Conservation (phyloP, 2,113 vertebrate species). For the Rhea pennata region DNA sequence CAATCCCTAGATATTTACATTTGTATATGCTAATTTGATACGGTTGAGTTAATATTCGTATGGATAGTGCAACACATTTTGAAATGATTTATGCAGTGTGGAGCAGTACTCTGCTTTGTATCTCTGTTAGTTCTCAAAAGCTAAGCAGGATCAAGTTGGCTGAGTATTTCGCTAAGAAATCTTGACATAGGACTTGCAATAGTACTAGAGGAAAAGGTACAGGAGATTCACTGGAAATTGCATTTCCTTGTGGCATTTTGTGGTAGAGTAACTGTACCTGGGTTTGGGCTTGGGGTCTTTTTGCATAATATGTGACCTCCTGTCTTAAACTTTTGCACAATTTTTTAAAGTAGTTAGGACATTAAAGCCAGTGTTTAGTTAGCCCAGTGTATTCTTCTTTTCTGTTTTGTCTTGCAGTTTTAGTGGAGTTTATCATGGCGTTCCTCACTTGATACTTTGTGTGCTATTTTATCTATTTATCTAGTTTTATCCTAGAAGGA, state of each 20-base stretch:
- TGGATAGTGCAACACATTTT: rapidly evolving
- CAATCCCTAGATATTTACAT: rapidly evolving
- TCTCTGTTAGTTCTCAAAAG: not conserved
- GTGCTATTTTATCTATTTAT: not conserved
- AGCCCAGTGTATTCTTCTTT: not conserved
- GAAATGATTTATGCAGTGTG: not conserved
- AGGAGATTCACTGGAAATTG: not conserved
- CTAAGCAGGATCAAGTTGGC: not conserved
- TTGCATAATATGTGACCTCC: not conserved
- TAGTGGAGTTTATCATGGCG: not conserved
- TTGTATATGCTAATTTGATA: not conserved
- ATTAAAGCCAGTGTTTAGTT: not conserved
- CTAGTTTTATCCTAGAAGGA: not conserved
- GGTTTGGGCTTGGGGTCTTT: not conserved
- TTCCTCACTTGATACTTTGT: not conserved
- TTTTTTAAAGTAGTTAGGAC: not conserved
- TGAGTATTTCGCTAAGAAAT: not conserved
- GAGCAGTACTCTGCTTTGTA: not conserved
- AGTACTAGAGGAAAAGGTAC: not conserved
- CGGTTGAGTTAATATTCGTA: rapidly evolving
- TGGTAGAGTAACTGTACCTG: not conserved
- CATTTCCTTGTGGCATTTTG: not conserved
- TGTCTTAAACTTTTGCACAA: not conserved
- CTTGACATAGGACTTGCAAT: not conserved
- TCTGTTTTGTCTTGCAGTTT: not conserved